phyloP scores from a whole-genome alignment of 2,888 invertebrate species.

The Harpagoxenus sublaevis region DNA sequence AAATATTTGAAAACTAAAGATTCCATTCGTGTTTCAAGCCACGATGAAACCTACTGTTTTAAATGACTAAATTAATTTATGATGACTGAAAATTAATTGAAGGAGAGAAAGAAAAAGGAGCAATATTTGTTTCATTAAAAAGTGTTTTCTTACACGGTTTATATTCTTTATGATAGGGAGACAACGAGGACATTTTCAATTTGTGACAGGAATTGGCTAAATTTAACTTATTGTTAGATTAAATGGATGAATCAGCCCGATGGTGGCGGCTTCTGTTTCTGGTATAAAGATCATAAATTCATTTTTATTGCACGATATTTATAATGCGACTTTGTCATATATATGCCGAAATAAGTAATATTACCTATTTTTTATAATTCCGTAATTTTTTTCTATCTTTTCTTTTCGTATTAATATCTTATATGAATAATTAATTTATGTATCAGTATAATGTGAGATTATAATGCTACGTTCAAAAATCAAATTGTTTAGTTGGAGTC shows the following conservation, averaged over 20 bases:
- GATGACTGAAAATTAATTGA: conserved; percentile 11
- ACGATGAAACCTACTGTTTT: not conserved
- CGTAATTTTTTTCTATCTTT: not conserved
- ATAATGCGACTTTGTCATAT: not conserved
- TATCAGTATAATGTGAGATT: not conserved
- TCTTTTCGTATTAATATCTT: not conserved
- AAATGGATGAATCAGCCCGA: conserved; percentile 20
- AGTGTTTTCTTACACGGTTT: not conserved
- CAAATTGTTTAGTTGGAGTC: not conserved
- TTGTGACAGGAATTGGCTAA: conserved; percentile 13
- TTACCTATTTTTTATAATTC: not conserved
- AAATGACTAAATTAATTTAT: conserved; percentile 34
- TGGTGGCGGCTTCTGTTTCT: not conserved
- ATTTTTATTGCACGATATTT: conserved; percentile 13
- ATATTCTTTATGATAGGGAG: not conserved
- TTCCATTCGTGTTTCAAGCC: not conserved
- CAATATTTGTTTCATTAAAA: not conserved
- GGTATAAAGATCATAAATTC: conserved; percentile 10
- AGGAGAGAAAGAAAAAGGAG: not conserved
- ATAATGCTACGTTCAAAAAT: not conserved
- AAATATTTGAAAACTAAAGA: not conserved
- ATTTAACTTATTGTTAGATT: conserved; percentile 9
- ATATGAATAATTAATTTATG: not conserved
- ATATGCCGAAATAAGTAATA: not conserved
- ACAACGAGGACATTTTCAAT: not conserved